Evolutionary conservation across 2,113 vertebrate genomes (phyloP), one percentile per base, ranked within the genome.

Genomic region (Elaphurus davidianus): DNA sequence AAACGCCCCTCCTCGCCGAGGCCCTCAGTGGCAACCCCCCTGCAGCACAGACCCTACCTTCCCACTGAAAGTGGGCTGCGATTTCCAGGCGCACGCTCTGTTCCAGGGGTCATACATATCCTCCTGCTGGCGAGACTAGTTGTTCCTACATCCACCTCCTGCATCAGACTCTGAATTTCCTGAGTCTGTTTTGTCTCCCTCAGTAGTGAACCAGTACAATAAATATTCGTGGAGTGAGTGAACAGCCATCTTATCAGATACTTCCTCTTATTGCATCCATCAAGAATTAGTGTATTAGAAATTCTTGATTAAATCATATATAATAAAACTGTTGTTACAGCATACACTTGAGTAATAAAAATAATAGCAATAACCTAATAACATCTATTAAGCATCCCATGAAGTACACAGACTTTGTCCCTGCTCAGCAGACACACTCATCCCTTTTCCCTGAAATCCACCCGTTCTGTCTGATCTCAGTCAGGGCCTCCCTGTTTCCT

Each of bases 1-100:
- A 27, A 52, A 28, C 5, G 13, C 54, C 62, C 71, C 88, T 57
- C 74, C 21, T 40, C 0, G 6, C 50, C 43, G 21, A 50, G 84
- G 36, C 36, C 94, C 40, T 30, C 0, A 1, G 27, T 0, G 0
- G 21, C 27, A n/a, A 47, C 3, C 4, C 40, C 50, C 25, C n/a
- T 6, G 4, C 0, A 3, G 33, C 0, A 0, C 28, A 0, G 21
- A 14, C 47, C 11, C 60, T 4, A 5, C 19, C 9, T 87, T 47
- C 15, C 36, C 21, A 2, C 7, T 19, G 74, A 50, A 10, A 17
- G 50, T 0, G 54, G 54, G 25, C 3, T 27, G 76, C 28, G 1
- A 4, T 59, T 59, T 43, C 71, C 59, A n/a, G n/a, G n/a, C n/a
- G 13, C 4, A 3, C 0, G 21, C 45, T 91, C 43, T 40, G 28